Percentiles rank a stretch among this genome's conserved stretches.
Conservation (phyloP, 2,797 vertebrate genomes). For the Vireo griseus region DNA sequence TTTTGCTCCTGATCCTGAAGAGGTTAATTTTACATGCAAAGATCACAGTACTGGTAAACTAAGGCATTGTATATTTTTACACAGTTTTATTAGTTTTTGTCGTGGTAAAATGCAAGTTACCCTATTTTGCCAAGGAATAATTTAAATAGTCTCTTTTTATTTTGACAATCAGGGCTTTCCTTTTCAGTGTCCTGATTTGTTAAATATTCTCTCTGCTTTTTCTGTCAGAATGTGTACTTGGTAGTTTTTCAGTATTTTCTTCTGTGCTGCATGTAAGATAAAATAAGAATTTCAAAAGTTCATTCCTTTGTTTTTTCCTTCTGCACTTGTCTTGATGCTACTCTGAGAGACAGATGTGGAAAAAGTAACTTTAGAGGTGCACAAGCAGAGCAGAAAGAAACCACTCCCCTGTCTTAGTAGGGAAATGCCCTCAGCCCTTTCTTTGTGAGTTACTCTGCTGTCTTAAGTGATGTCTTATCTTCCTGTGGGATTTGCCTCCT, state of each 20-base stretch:
- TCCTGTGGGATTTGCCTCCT: not conserved
- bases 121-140: not conserved
- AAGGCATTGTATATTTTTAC: not conserved
- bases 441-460: not conserved
- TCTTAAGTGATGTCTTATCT: not conserved
- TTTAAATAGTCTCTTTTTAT: not conserved
- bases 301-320: not conserved
- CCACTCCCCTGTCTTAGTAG: not conserved
- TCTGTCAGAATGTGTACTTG: not conserved
- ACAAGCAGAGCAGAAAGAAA: not conserved
- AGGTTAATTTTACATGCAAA: not conserved
- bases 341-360: not conserved
- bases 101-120: not conserved
- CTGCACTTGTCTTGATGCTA: not conserved
- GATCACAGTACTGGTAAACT: not conserved
- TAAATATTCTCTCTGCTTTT: not conserved
- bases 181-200: not conserved
- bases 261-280: not conserved
- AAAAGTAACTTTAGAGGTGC: not conserved
- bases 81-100: not conserved
- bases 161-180: not conserved
- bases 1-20: not conserved
- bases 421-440: not conserved
- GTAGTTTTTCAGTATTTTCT: not conserved
- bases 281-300: not conserved